phyloP scores from a whole-genome alignment of 1,140 invertebrate genomes.

The Calycopis cecrops region DNA sequence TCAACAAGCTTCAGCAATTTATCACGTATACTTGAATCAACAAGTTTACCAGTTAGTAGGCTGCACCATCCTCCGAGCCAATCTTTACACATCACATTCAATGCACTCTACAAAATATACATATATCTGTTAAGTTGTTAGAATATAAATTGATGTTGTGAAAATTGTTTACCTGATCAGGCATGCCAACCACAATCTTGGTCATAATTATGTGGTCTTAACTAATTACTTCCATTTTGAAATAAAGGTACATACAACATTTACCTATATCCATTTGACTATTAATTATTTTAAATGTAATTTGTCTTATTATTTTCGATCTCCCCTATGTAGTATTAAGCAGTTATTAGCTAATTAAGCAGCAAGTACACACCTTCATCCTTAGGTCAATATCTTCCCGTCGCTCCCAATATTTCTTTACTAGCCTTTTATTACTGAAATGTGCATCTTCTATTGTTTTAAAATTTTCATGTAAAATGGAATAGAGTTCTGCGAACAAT shows the following conservation, averaged over 20 bases:
- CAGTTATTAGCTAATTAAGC: no score
- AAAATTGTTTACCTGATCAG: no score
- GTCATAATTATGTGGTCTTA: no score
- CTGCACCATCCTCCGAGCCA: conserved; percentile 80
- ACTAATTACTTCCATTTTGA: no score
- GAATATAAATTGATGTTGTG: no score
- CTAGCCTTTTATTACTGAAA: conserved; percentile 56
- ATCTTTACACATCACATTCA: conserved; percentile 76
- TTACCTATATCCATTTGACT: no score
- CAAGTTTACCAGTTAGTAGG: conserved; percentile 75
- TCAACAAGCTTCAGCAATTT: conserved; percentile 71
- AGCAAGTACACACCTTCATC: conserved; percentile 73
- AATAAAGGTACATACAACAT: no score
- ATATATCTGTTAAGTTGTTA: no score
- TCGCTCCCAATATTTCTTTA: conserved; percentile 75
- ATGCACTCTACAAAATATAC: conserved; percentile 71
- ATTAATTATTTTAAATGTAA: no score
- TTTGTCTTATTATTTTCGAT: no score
- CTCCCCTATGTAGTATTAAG: no score
- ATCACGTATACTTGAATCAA: conserved; percentile 56
- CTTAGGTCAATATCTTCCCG: conserved; percentile 73
- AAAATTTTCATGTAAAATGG: conserved; percentile 61
- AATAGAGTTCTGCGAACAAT: conserved; percentile 63
- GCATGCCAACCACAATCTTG: no score
- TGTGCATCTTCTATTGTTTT: conserved; percentile 65